Conservation (phyloP, 2,888 invertebrate species). For the Theretra japonica region DNA sequence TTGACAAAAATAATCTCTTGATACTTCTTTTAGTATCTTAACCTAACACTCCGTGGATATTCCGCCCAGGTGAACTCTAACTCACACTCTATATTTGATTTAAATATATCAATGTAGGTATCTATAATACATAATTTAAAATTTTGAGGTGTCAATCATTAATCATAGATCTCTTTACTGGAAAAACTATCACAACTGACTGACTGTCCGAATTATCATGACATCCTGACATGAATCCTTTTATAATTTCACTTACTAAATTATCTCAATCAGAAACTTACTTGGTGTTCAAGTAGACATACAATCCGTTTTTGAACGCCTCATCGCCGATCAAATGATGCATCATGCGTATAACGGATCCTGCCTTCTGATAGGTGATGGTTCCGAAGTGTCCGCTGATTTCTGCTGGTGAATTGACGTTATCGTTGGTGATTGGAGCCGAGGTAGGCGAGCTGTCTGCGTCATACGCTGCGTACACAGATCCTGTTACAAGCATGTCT, state of each 20-base stretch:
- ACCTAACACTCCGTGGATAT: no score
- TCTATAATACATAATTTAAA: no score
- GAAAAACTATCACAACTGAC: no score
- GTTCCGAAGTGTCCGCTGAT: constrained; percentile 87
- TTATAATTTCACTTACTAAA: no score
- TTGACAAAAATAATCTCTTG: constrained; percentile 27
- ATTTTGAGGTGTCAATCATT: no score
- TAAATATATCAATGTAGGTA: no score
- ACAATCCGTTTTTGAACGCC: constrained; percentile 59
- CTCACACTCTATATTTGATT: no score
- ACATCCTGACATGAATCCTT: neutral
- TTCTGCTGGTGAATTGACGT: constrained; percentile 86
- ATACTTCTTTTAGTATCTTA: no score
- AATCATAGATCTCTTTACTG: neutral
- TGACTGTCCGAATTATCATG: no score
- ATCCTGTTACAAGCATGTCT: constrained; percentile 86
- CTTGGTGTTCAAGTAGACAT: constrained; percentile 74
- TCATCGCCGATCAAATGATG: constrained; percentile 74
- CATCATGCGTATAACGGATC: constrained; percentile 78
- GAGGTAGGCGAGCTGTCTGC: constrained; percentile 81
- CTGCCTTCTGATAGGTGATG: constrained; percentile 89
- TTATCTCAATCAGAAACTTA: constrained; percentile 59
- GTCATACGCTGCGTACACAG: constrained; percentile 86
- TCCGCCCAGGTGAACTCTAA: no score
- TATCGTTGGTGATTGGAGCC: constrained; percentile 83